Base-by-base conservation (phyloP, 2,113 vertebrate species). In the Scomber scombrus region DNA sequence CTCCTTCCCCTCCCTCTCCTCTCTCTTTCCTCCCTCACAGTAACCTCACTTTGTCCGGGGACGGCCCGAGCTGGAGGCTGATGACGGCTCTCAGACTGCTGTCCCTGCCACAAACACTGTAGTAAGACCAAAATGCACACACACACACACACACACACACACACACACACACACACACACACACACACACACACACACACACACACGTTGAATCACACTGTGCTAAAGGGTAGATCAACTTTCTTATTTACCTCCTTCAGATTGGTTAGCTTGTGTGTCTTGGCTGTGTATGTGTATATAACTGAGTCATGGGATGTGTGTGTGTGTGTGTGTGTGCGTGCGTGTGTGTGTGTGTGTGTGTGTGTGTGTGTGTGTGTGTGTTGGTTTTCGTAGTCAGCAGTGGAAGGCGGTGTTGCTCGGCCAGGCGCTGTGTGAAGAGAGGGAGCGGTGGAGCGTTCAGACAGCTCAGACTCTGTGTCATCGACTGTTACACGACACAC, bases 61-160 rank as follows among this genome's bases (percentile, higher is more conserved):
- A 98, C 29, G 97, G 98, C 0, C 97, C 97, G 0, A 96, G 97
- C 0, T 99, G 98, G 98, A 95, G 95, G 71, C 91, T 99, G 55
- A 95, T 97, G 80, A 97, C 96, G 0, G 95, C 94, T 18, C 94
- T 98, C 11, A 95, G 95, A 75, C 23, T 99, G 49, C 49, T 98
- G 45, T 94, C 96, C 2, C 95, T 98, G 13, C 90, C 74, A 65
- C 88, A 93, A 9, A 91, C 95, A 23, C 92, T 95, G 26, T 95
- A 96, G 97, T 99, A 92, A 96, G 97, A 92, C 45, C 1, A 26
- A 26, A 26, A 26, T 2, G 3, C 45, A 55, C 18, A 57, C 29
- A 51, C 13, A 16, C 51, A 75, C 45, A 51, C 18, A 65, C 21
- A 13, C 23, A 62, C 54, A 49, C 29, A 58, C 18, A n/a, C 16